Conservation (phyloP, 2,797 vertebrate genomes). For the Delichon dasypus region DNA sequence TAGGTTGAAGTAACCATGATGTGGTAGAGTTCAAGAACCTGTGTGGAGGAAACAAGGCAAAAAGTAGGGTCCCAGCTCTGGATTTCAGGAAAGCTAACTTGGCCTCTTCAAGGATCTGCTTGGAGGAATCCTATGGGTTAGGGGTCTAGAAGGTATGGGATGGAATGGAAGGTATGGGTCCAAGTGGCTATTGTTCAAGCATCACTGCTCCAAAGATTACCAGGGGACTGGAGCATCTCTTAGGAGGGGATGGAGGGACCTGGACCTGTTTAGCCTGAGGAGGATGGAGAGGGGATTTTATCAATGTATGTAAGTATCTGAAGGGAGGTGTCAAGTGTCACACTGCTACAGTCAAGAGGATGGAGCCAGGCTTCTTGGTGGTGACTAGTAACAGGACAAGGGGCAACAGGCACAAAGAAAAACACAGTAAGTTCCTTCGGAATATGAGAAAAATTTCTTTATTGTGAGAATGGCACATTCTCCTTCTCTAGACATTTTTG, state of each 20-base stretch:
- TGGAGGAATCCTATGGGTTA: background rate
- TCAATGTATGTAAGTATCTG: background rate
- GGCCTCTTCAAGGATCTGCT: background rate
- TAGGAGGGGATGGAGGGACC: background rate
- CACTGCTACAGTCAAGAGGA: background rate
- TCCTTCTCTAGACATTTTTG: background rate
- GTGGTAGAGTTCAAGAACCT: background rate
- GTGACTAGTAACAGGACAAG: background rate
- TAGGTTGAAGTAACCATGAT: background rate
- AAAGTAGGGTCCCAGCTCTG: background rate
- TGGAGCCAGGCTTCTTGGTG: background rate
- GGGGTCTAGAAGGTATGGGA: background rate
- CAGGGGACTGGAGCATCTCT: background rate
- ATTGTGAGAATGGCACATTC: background rate
- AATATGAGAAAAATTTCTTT: background rate
- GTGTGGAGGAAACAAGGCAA: background rate
- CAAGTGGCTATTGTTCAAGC: background rate
- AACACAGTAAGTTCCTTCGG: background rate
- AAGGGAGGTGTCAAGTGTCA: background rate
- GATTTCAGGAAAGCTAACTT: background rate
- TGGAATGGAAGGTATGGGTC: too few relatives aligned
- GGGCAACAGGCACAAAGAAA: background rate
- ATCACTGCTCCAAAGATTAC: background rate
- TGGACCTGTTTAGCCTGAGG: background rate
- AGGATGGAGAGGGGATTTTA: background rate